A percentile compares a stretch with the other conserved stretches of the same genome.
These are phyloP conservation scores for Leucophenga maculata DNA, from an alignment of 2,888 invertebrate species.

Conservation along the genomic window DNA sequence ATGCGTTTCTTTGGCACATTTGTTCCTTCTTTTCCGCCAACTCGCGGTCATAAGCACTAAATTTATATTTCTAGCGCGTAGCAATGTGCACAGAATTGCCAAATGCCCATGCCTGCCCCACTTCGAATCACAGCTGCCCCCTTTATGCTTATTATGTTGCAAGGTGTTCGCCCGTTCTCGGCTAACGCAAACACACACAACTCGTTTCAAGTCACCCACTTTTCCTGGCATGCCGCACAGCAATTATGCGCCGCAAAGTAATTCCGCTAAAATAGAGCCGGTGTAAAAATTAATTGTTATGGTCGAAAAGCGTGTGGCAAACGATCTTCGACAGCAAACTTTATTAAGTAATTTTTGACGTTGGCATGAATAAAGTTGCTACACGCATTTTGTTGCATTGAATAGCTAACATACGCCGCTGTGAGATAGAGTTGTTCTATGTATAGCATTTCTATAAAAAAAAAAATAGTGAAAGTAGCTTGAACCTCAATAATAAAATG, in stretches of 20 bases:
- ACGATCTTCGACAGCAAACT: neutral
- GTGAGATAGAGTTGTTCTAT: too few species aligned
- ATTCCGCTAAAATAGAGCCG: neutral
- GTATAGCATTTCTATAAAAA: neutral
- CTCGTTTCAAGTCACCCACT: neutral
- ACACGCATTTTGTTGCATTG: too few species aligned
- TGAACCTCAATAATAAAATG: neutral
- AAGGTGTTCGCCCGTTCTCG: neutral
- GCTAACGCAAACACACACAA: too few species aligned
- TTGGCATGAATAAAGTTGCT: too few species aligned
- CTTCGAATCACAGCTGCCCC: neutral
- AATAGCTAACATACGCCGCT: too few species aligned
- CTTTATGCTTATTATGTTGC: neutral
- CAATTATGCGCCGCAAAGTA: conserved; percentile 12
- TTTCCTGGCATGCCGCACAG: neutral
- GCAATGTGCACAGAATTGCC: conserved; percentile 40
- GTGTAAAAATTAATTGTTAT: conserved; percentile 18
- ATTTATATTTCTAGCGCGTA: conserved; percentile 50
- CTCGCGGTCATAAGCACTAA: conserved; percentile 35
- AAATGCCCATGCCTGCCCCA: conserved; percentile 5
- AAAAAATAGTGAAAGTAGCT: neutral
- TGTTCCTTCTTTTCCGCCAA: conserved; percentile 28
- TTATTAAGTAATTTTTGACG: neutral
- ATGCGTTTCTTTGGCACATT: conserved; percentile 38
- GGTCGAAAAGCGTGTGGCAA: neutral